Percentiles rank a stretch among this genome's conserved stretches.
These are phyloP conservation scores for Leptodirus hochenwartii DNA, from an alignment of 2,888 invertebrate species.

Conservation along the genomic window DNA sequence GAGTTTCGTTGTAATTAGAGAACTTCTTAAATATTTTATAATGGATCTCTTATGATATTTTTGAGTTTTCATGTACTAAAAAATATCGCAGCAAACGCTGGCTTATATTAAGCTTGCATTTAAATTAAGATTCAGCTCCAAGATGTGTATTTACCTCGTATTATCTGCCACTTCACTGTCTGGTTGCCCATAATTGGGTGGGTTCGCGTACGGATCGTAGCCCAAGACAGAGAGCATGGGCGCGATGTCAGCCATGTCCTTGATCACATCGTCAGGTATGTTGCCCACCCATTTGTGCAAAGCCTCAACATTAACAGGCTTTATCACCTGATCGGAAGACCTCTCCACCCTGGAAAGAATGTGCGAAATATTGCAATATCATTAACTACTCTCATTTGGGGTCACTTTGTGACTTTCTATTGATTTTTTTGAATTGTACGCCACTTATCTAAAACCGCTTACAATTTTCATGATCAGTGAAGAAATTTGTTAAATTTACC, in stretches of 20 bases:
- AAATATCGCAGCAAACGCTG: too few relatives aligned
- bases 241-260: slow-evolving; percentile 82
- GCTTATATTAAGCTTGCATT: too few relatives aligned
- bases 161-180: slow-evolving; percentile 56
- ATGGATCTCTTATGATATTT: too few relatives aligned
- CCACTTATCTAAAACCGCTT: too few relatives aligned
- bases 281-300: slow-evolving; percentile 82
- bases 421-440: too few relatives aligned
- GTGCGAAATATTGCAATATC: background rate
- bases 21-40: too few relatives aligned
- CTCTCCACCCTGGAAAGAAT: slow-evolving; percentile 66
- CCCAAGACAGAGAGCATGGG: slow-evolving; percentile 86
- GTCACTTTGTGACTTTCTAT: too few relatives aligned
- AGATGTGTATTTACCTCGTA: slow-evolving; percentile 31
- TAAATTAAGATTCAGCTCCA: slow-evolving; percentile 11
- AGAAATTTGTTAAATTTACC: too few relatives aligned
- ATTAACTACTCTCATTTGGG: too few relatives aligned
- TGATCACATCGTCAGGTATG: slow-evolving; percentile 78
- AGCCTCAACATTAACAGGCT: slow-evolving; percentile 93
- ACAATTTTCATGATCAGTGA: too few relatives aligned
- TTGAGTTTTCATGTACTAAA: too few relatives aligned
- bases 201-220: slow-evolving; percentile 93
- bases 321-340: slow-evolving; percentile 96
- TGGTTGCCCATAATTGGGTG: slow-evolving; percentile 82
- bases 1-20: too few relatives aligned